A percentile compares a stretch with the other conserved stretches of the same genome.
Conservation (phyloP, 2,888 invertebrate species). For the Pinctada fucata region DNA sequence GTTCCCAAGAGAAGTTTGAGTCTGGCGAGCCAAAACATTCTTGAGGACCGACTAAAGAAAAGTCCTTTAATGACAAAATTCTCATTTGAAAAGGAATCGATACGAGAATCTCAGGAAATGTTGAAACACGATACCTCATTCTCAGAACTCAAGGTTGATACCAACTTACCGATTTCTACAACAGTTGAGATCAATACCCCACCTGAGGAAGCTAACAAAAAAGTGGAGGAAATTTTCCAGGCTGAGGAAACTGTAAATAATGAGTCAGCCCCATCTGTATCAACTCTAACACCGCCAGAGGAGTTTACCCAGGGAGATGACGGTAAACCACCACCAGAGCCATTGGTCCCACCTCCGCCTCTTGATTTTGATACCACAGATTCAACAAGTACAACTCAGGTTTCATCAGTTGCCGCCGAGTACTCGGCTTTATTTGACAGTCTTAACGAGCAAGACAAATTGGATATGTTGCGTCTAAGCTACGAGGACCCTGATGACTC, state of each 20-base stretch:
- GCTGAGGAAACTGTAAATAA: neutral
- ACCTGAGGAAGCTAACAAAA: neutral
- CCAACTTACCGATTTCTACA: neutral
- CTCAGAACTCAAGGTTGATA: neutral
- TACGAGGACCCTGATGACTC: slow-evolving; percentile 51
- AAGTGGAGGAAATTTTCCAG: neutral
- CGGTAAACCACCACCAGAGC: slow-evolving; percentile 21
- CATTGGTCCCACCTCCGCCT: slow-evolving; percentile 20
- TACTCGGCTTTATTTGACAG: slow-evolving; percentile 47
- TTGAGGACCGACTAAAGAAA: neutral
- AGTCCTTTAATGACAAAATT: neutral
- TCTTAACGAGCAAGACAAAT: slow-evolving; percentile 57
- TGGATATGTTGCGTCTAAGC: slow-evolving; percentile 54
- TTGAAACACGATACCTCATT: neutral
- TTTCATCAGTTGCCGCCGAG: slow-evolving; percentile 10
- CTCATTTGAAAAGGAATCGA: neutral
- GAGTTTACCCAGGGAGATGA: neutral
- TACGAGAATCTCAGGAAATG: neutral
- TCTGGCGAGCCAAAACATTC: slow-evolving; percentile 50
- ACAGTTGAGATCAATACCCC: neutral
- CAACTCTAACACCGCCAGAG: neutral
- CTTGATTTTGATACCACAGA: slow-evolving; percentile 18
- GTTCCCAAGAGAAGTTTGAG: slow-evolving; percentile 62
- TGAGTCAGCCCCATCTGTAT: neutral
- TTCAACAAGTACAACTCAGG: neutral